Evolutionary conservation across 2,797 vertebrate genomes (phyloP).

Genomic region (Poecilia wingei): DNA sequence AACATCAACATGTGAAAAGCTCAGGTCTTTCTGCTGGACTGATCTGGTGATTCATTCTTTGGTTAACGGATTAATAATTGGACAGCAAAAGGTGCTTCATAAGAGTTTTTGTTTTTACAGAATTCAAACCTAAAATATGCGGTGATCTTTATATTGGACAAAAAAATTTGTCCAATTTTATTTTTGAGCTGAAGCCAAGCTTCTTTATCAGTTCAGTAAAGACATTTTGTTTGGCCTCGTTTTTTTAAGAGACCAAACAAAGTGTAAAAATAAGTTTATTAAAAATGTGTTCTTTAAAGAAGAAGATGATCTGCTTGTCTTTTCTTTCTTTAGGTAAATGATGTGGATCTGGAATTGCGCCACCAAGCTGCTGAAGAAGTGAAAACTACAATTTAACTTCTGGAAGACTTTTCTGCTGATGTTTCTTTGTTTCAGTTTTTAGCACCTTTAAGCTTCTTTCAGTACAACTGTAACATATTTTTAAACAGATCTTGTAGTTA

Average conservation of each 20-base stretch:
- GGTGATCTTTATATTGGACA: not conserved
- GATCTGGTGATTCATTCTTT: too few species aligned
- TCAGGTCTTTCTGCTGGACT: too few species aligned
- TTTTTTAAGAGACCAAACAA: too few species aligned
- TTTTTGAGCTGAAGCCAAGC: too few species aligned
- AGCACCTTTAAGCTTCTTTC: not conserved
- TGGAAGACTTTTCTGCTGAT: not conserved
- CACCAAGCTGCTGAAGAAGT: slow-evolving; percentile 9
- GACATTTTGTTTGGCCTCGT: too few species aligned
- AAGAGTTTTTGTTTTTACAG: not conserved
- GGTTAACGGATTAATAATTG: too few species aligned
- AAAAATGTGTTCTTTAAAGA: too few species aligned
- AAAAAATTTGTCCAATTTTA: not conserved
- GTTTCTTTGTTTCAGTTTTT: not conserved
- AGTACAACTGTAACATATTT: not conserved
- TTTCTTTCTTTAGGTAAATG: not conserved
- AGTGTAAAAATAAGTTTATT: too few species aligned
- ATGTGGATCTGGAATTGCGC: not conserved
- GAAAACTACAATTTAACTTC: slow-evolving; percentile 5
- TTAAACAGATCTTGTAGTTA: not conserved
- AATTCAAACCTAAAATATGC: too few species aligned
- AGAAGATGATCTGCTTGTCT: not conserved
- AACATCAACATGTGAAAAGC: too few species aligned
- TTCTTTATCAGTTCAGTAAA: too few species aligned
- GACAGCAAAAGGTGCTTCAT: not conserved